Percentiles rank a stretch among this genome's conserved stretches.
These are phyloP conservation scores for Xestia sexstrigata DNA, from an alignment of 2,888 invertebrate species.

Conservation along the genomic window DNA sequence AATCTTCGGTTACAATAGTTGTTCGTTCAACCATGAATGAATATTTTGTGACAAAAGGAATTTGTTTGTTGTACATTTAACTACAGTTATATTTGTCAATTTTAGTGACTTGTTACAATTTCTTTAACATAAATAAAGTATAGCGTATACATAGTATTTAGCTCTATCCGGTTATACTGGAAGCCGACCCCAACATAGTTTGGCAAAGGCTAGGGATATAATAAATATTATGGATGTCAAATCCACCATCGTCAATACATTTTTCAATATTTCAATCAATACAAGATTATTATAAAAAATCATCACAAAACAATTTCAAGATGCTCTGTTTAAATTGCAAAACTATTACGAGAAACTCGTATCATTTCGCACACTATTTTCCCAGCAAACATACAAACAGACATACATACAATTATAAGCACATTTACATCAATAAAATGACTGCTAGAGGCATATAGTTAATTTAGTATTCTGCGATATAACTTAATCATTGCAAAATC, in stretches of 20 bases:
- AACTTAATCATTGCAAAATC: slow-evolving; percentile 25
- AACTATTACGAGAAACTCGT: neutral
- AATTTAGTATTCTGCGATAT: neutral
- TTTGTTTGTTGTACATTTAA: neutral
- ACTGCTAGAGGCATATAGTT: slow-evolving; percentile 20
- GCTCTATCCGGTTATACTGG: neutral
- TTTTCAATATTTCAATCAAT: neutral
- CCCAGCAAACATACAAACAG: slow-evolving; percentile 7
- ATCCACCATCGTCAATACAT: too few species aligned
- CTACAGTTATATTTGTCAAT: neutral
- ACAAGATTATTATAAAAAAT: neutral
- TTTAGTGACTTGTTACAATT: neutral
- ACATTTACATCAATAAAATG: slow-evolving; percentile 27
- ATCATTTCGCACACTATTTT: neutral
- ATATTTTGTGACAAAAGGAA: neutral
- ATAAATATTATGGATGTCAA: too few species aligned
- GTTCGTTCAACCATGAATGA: slow-evolving; percentile 27
- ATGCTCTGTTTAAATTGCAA: neutral
- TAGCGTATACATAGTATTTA: neutral
- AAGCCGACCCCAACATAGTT: neutral
- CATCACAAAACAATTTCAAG: slow-evolving; percentile 7
- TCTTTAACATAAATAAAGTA: neutral
- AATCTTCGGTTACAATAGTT: slow-evolving; percentile 35
- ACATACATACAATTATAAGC: slow-evolving; percentile 22
- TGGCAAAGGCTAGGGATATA: neutral